phyloP scores from a whole-genome alignment of 2,888 invertebrate species.

The Acanthococcus lagerstroemiae region DNA sequence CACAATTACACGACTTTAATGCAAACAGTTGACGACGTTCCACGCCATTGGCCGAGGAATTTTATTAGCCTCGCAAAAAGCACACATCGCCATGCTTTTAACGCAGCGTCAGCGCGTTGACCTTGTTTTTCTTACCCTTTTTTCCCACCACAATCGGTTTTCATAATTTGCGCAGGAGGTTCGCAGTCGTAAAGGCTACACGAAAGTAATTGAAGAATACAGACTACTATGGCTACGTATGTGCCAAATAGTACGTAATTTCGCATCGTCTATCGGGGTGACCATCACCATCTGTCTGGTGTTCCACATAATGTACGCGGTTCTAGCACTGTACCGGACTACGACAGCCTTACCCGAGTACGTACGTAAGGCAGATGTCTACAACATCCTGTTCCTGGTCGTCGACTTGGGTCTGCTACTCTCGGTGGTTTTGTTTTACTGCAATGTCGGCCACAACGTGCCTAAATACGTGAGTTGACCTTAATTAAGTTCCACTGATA shows the following conservation, averaged over 20 bases:
- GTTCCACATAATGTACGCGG: conserved; percentile 11
- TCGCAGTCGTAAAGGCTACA: conserved; percentile 3
- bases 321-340: conserved; percentile 7
- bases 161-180: conserved; percentile 8
- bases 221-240: conserved; percentile 11
- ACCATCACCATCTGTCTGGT: conserved; percentile 18
- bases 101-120: too few species aligned
- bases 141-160: neutral
- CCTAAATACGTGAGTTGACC: conserved; percentile 10
- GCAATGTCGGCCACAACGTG: conserved; percentile 8
- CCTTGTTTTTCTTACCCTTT: neutral
- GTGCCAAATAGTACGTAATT: conserved; percentile 9
- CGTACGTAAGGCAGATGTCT: neutral
- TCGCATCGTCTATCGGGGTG: conserved; percentile 13
- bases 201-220: conserved; percentile 8
- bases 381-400: neutral
- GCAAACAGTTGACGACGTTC: too few species aligned
- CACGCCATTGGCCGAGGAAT: too few species aligned
- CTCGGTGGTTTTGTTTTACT: conserved; percentile 4
- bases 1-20: too few species aligned
- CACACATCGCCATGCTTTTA: too few species aligned
- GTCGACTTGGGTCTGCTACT: neutral
- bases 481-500: too few species aligned
- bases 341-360: conserved; percentile 1
- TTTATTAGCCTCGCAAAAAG: too few species aligned